Conservation (phyloP, 1,140 invertebrate genomes). For the Bombus turneri region DNA sequence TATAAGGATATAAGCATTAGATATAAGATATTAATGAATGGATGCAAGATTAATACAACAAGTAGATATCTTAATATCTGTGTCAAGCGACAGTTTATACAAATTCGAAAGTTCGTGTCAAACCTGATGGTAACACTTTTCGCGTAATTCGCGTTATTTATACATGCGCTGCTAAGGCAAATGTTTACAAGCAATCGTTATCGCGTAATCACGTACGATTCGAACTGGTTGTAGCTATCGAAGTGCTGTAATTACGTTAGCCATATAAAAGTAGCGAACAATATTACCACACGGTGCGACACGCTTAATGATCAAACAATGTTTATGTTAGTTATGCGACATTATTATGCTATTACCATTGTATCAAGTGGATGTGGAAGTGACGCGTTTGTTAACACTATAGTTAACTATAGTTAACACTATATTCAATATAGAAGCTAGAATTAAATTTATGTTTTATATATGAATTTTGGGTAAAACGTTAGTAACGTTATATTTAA, state of each 20-base stretch:
- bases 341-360: slow-evolving; percentile 30
- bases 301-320: slow-evolving; percentile 18
- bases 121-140: slow-evolving; percentile 9
- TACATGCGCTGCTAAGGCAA: neutral
- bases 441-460: neutral
- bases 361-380: neutral
- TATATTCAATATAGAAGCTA: neutral
- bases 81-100: neutral
- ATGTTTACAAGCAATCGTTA: slow-evolving; percentile 31
- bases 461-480: neutral
- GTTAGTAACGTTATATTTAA: neutral
- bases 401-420: neutral
- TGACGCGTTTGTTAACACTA: neutral
- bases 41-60: neutral
- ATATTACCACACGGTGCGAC: neutral
- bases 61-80: neutral
- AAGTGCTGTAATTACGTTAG: neutral
- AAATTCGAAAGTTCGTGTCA: neutral
- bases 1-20: neutral
- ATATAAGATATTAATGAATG: no score
- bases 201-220: slow-evolving; percentile 20
- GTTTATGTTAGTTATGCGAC: neutral
- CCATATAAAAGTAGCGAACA: neutral
- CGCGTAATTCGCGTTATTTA: neutral
- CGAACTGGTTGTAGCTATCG: neutral